These are phyloP conservation scores for Pterostichus madidus DNA, from an alignment of 2,888 invertebrate species.

Conservation along the genomic window DNA sequence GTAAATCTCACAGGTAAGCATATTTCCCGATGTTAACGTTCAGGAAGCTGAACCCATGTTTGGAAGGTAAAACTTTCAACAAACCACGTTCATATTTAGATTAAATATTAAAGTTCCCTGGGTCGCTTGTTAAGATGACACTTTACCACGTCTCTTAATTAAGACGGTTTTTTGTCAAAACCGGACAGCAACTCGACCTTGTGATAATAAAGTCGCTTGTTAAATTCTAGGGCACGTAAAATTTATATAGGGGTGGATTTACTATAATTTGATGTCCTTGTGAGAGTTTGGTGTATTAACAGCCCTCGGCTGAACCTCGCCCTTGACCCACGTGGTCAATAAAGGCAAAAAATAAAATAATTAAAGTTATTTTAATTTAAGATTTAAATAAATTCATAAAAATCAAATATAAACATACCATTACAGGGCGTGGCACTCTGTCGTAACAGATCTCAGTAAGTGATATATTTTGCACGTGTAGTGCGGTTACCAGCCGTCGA, in stretches of 20 bases:
- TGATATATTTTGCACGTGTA: too few species aligned
- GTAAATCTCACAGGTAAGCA: neutral
- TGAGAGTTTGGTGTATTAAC: too few species aligned
- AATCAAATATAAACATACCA: too few species aligned
- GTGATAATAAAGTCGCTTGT: conserved; percentile 57
- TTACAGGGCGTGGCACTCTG: too few species aligned
- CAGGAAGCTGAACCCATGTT: conserved; percentile 2
- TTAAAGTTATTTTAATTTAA: conserved; percentile 7
- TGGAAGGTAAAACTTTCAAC: conserved; percentile 4
- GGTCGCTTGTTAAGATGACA: conserved; percentile 49
- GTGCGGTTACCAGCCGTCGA: too few species aligned
- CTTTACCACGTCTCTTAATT: conserved; percentile 56
- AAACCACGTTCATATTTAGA: conserved; percentile 41
- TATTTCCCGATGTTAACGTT: neutral
- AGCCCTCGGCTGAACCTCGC: too few species aligned
- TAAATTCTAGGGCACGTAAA: conserved; percentile 57
- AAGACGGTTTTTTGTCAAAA: conserved; percentile 52
- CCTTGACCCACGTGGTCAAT: too few species aligned
- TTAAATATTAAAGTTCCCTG: conserved; percentile 38
- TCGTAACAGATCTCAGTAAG: too few species aligned
- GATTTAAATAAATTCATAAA: too few species aligned
- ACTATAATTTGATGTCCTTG: conserved; percentile 3
- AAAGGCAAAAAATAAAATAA: too few species aligned
- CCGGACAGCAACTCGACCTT: conserved; percentile 31
- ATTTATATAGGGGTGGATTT: conserved; percentile 18